A percentile compares a stretch with the other conserved stretches of the same genome.
These are phyloP conservation scores for honey bee (Apis mellifera) DNA, from an alignment of 1,140 invertebrate genomes.

Conservation along the genomic window DNA sequence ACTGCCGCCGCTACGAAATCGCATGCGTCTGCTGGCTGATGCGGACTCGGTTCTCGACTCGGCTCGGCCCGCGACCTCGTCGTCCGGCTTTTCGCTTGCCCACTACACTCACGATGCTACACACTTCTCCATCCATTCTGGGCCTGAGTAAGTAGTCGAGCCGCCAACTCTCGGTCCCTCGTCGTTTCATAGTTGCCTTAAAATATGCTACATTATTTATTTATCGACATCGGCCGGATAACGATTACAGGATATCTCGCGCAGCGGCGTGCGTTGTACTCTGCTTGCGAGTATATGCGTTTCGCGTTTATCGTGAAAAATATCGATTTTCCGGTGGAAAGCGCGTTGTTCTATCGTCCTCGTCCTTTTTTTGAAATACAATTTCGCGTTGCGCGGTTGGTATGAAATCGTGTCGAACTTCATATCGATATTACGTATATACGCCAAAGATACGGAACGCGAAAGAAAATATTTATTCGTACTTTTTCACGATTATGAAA, in stretches of 20 bases:
- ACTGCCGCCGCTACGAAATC: conserved; percentile 70
- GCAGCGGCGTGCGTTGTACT: too few species aligned
- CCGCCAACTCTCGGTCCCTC: not conserved
- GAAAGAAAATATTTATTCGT: too few species aligned
- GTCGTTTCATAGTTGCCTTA: not conserved
- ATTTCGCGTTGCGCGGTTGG: too few species aligned
- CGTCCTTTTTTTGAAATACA: not conserved
- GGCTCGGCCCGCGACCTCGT: conserved; percentile 55
- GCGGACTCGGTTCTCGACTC: conserved; percentile 59
- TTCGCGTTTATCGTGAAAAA: not conserved
- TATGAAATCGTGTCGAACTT: not conserved
- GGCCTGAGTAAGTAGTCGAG: conserved; percentile 3
- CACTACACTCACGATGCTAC: not conserved
- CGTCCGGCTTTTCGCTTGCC: conserved; percentile 15
- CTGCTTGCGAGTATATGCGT: too few species aligned
- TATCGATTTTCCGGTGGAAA: not conserved
- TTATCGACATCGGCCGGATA: not conserved
- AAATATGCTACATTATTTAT: conserved; percentile 30
- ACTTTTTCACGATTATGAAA: too few species aligned
- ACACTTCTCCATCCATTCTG: conserved; percentile 35
- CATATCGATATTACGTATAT: not conserved
- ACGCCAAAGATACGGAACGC: too few species aligned
- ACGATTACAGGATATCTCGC: conserved; percentile 1
- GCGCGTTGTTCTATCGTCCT: not conserved
- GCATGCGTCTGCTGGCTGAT: conserved; percentile 56